Base-by-base conservation (phyloP, 2,888 invertebrate species). In the Leucoptera coffeella region DNA sequence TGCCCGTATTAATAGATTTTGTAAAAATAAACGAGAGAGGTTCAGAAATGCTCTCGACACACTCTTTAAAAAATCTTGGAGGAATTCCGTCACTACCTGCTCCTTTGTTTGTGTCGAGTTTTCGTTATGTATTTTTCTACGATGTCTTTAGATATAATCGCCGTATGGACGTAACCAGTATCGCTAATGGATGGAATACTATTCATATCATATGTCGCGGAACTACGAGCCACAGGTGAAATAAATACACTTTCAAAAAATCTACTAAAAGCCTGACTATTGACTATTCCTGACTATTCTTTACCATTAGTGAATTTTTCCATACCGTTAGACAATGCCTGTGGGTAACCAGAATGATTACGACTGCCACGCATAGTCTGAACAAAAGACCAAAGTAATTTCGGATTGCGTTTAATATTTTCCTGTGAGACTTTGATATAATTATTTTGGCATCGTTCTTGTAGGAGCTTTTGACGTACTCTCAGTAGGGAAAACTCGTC, bases 21-120 rank as follows among this genome's bases (percentile, higher is more conserved):
- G 17, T 28, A 12, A 19, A 28, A 4, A 28, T 19, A 9, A 23
- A n/a, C n/a, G 12, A 12, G 9, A 28, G n/a, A 3, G 28, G 28
- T 4, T 4, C 3, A 4, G 19, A 9, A 5, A 27, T 6, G 4
- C 13, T 4, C 12, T 15, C 13, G 3, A 17, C 23, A 10, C 15
- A 15, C 5, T 20, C 14, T 10, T 4, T n/a, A 4, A 23, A 3
- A 14, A 13, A 28, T 4, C 19, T 4, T 4, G 28, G 24, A 10
- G 19, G 14, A 9, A 28, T 10, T n/a, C 10, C 13, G 12, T 28
- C 28, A 8, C 28, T 23, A 3, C 28, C 28, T 4, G 28, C 10
- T 10, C 28, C 28, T n/a, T 28, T 24, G 4, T 11, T 8, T 12
- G 9, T 9, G 9, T 26, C 9, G 8, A 11, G 7, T 7, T 11